phyloP scores from a whole-genome alignment of 2,797 vertebrate genomes.

The Parambassis ranga region DNA sequence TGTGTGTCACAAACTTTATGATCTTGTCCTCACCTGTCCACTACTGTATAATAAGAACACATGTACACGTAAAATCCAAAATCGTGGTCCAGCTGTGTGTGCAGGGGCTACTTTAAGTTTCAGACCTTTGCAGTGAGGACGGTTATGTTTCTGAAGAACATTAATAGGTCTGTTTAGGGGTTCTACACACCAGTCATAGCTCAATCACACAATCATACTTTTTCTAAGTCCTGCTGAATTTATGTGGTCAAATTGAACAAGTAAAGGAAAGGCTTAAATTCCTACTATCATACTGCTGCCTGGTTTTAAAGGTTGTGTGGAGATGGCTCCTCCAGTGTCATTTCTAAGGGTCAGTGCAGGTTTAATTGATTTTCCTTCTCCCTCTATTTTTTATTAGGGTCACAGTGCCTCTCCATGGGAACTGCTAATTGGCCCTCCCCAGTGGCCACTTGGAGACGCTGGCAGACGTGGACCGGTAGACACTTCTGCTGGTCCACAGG shows the following conservation, averaged over 20 bases:
- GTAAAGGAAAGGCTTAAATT: background rate
- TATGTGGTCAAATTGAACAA: background rate
- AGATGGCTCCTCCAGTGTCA: conserved; percentile 58
- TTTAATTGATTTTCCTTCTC: conserved; percentile 95
- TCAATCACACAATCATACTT: background rate
- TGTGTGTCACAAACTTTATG: too few relatives aligned
- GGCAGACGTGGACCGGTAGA: conserved; percentile 75
- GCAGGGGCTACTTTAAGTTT: too few relatives aligned
- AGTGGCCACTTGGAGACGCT: conserved; percentile 90
- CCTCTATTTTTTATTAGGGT: conserved; percentile 90
- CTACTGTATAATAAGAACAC: too few relatives aligned
- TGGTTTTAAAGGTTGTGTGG: conserved; percentile 7
- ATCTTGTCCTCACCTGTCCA: too few relatives aligned
- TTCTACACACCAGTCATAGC: background rate
- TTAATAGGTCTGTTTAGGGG: too few relatives aligned
- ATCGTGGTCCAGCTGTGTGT: too few relatives aligned
- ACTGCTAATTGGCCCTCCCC: conserved; percentile 92
- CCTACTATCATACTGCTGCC: background rate
- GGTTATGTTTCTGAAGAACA: too few relatives aligned
- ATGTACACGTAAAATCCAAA: too few relatives aligned
- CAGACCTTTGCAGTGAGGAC: too few relatives aligned
- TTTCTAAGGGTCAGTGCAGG: conserved; percentile 89
- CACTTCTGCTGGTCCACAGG: conserved; percentile 61
- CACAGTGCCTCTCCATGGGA: conserved; percentile 91
- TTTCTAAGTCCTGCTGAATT: background rate